Evolutionary conservation across 2,797 vertebrate genomes (phyloP), one percentile per base, ranked within the genome.

Genomic region (Pseudomugil gertrudae): DNA sequence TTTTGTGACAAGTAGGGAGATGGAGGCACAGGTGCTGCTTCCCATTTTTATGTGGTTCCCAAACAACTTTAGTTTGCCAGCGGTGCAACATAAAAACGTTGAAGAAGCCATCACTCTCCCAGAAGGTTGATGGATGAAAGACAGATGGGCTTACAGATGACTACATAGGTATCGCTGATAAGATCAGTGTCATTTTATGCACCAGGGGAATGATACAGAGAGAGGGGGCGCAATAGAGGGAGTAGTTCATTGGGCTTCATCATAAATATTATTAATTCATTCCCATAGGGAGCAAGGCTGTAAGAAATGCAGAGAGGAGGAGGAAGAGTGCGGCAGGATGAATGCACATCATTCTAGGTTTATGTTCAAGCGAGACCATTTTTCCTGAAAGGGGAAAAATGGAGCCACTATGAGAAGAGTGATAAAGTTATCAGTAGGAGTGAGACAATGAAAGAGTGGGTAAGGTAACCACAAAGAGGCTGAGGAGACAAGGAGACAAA

Each of bases 181-280:
- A 83, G 83, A 93, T 92, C 91, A 88, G 85, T 89, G 90, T 92
- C 87, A 90, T 88, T 91, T 90, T 90, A 87, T 89, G 83, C 77
- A 57, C 79, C 24, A 5, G 81, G 61, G 83, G 91, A 84, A 91
- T 87, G 88, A 92, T 84, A 90, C 76, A 76, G 72, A 81, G 72
- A 72, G 72, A 57, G 76, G 68, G 75, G 66, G 55, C 56, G 63
- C 23, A 54, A 77, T 24, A 52, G 76, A 69, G 65, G 71, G 69
- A 79, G 81, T 30, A 72, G 72, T 66, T 68, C 23, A 2, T 63
- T 79, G 51, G 63, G 63, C 80, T 85, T 81, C 82, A 81, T 91
- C 88, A 87, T 93, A 93, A 93, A 93, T 93, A 92, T 93, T 84
- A 89, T 84, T 90, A 85, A 92, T 92, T 91, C 80, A 93, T 92